Conservation (phyloP, 2,888 invertebrate species). For the Syritta pipiens region DNA sequence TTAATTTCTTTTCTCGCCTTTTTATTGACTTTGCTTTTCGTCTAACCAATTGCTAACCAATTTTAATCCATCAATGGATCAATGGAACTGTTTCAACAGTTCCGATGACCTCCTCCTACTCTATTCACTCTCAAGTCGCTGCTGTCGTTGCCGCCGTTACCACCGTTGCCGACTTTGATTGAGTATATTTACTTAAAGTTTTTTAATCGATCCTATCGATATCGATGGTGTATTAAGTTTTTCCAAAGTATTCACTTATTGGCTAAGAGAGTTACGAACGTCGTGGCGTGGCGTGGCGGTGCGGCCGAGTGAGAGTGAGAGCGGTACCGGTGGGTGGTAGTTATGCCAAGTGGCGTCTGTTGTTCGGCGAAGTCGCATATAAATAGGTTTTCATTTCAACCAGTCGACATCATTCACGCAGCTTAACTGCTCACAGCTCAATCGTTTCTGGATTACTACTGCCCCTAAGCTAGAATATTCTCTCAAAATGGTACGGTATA, state of each 20-base stretch:
- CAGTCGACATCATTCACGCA: conserved; percentile 38
- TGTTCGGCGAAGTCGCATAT: conserved; percentile 8
- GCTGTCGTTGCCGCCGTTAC: conserved; percentile 20
- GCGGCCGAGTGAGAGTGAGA: background rate
- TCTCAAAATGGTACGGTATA: conserved; percentile 31
- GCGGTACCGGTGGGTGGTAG: conserved; percentile 20
- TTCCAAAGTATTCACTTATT: conserved; percentile 34
- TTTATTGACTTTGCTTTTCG: conserved; percentile 34
- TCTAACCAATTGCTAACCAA: background rate
- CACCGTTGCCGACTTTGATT: conserved; percentile 35
- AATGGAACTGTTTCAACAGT: conserved; percentile 49
- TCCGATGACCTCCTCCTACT: conserved; percentile 35
- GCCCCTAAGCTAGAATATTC: conserved; percentile 18
- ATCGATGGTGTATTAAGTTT: conserved; percentile 8
- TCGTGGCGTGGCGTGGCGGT: background rate
- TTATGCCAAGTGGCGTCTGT: background rate
- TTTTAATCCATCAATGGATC: conserved; percentile 41
- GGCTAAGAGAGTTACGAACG: conserved; percentile 1
- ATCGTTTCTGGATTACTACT: conserved; percentile 44
- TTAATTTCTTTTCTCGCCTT: conserved; percentile 33
- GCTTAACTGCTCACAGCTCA: no score
- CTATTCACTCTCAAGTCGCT: conserved; percentile 32
- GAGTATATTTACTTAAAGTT: conserved; percentile 45
- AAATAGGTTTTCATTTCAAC: conserved; percentile 44
- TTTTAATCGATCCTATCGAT: conserved; percentile 20